A percentile compares a stretch with the other conserved stretches of the same genome.
phyloP scores from a whole-genome alignment of 2,797 vertebrate species.

The Gambusia yucatana region DNA sequence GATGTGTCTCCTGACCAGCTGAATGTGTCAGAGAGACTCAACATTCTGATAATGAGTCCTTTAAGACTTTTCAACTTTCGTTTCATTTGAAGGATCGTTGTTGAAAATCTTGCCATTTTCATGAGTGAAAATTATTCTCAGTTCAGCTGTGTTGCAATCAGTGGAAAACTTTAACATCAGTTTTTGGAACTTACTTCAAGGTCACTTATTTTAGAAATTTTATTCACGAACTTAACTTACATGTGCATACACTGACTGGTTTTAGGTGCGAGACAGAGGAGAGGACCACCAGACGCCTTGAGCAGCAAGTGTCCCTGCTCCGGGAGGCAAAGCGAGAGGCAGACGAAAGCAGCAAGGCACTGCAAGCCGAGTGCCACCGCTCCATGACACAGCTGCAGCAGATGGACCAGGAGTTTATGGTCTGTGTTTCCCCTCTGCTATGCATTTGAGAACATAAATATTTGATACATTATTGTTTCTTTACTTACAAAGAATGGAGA shows the following conservation, averaged over 20 bases:
- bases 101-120: neutral
- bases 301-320: slow-evolving; percentile 74
- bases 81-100: too few relatives aligned
- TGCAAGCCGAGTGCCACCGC: slow-evolving; percentile 63
- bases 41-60: slow-evolving; percentile 9
- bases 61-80: neutral
- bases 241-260: slow-evolving; percentile 1
- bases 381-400: slow-evolving; percentile 66
- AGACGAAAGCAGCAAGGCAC: slow-evolving; percentile 53
- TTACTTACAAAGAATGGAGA: neutral
- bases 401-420: slow-evolving; percentile 70
- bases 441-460: neutral
- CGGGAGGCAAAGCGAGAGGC: slow-evolving; percentile 63
- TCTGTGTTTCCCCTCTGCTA: slow-evolving; percentile 22
- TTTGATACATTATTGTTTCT: neutral
- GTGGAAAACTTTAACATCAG: neutral
- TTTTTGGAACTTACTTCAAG: neutral
- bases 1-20: slow-evolving; percentile 16
- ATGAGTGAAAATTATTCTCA: neutral
- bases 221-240: neutral
- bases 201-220: neutral
- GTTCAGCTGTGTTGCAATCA: neutral
- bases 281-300: slow-evolving; percentile 62
- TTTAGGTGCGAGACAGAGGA: slow-evolving; percentile 76
- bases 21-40: slow-evolving; percentile 4